Base-by-base conservation (phyloP, 2,797 vertebrate genomes). In the Distichodus sexfasciatus region DNA sequence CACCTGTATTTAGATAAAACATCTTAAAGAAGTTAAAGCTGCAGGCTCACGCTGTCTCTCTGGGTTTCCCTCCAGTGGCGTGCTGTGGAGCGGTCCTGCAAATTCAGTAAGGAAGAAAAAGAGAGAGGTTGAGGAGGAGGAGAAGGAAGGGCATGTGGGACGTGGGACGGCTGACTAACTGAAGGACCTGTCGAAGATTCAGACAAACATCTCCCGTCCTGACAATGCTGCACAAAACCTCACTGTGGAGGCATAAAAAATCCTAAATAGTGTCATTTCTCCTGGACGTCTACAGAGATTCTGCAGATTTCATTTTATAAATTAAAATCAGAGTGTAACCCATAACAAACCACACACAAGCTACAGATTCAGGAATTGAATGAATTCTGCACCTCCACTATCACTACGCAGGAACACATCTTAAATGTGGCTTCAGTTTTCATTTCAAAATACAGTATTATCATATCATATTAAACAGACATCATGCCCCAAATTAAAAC, bases 171-270 rank as follows among this genome's bases (percentile, higher is more conserved):
- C 8, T 48, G 15, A 8, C 59, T 24, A 73, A 62, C 77, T 83
- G 57, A 68, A 78, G 68, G 63, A 11, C 26, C 43, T 57, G 54
- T 35, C 70, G 75, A 11, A 82, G 83, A 81, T 7, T 76, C 78
- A 51, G 72, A 80, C 0, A 86, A 81, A 81, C 79, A 83, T 10
- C 75, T 84, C 81, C 83, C 83, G 4, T 87, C 84, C 40, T 90
- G 66, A 89, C 50, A 29, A 43, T 43, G 17, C 19, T n/a, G 33
- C 19, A 57, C 12, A 58, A 6, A 38, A 3, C 53, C n/a, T n/a
- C n/a, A n/a, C n/a, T n/a, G n/a, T n/a, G n/a, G n/a, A n/a, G n/a
- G n/a, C n/a, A n/a, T n/a, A n/a, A n/a, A n/a, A n/a, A n/a, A n/a
- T n/a, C n/a, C n/a, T n/a, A n/a, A n/a, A n/a, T n/a, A n/a, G n/a